Conservation (phyloP, 2,888 invertebrate species). For the Bibio marci region DNA sequence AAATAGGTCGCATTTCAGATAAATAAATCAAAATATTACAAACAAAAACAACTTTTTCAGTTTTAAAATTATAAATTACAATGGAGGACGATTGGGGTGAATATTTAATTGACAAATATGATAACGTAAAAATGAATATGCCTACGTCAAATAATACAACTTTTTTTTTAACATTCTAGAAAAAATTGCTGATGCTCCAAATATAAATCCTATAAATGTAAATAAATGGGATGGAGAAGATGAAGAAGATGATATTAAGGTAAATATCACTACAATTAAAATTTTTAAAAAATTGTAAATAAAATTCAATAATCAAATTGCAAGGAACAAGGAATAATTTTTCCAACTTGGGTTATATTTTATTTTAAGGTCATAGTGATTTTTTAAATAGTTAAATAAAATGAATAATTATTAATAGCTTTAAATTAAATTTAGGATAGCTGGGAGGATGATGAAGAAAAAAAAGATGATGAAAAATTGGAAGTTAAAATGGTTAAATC, state of each 20-base stretch:
- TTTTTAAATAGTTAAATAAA: conserved; percentile 9
- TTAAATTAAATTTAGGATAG: conserved; percentile 68
- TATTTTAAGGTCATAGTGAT: neutral
- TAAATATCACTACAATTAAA: conserved; percentile 21
- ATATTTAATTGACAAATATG: too few relatives aligned
- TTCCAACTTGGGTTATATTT: neutral
- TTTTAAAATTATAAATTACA: too few relatives aligned
- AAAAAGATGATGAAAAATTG: conserved; percentile 56
- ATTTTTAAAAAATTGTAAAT: too few relatives aligned
- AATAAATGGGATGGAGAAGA: conserved; percentile 84
- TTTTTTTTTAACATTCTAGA: conserved; percentile 14
- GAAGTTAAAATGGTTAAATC: conserved; percentile 41
- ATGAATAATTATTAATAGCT: too few relatives aligned
- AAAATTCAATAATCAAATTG: too few relatives aligned
- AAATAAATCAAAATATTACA: too few relatives aligned
- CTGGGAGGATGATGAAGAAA: conserved; percentile 84
- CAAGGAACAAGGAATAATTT: too few relatives aligned
- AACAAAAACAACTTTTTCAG: too few relatives aligned
- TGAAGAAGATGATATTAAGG: conserved; percentile 74
- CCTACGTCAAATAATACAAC: conserved; percentile 1
- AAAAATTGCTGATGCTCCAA: conserved; percentile 31
- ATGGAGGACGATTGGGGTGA: conserved; percentile 61
- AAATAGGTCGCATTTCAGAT: too few relatives aligned
- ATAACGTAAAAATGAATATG: neutral
- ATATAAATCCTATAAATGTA: conserved; percentile 44